A percentile compares a stretch with the other conserved stretches of the same genome.
Conservation (phyloP, 2,113 vertebrate species). For the Formicarius rufipectus region DNA sequence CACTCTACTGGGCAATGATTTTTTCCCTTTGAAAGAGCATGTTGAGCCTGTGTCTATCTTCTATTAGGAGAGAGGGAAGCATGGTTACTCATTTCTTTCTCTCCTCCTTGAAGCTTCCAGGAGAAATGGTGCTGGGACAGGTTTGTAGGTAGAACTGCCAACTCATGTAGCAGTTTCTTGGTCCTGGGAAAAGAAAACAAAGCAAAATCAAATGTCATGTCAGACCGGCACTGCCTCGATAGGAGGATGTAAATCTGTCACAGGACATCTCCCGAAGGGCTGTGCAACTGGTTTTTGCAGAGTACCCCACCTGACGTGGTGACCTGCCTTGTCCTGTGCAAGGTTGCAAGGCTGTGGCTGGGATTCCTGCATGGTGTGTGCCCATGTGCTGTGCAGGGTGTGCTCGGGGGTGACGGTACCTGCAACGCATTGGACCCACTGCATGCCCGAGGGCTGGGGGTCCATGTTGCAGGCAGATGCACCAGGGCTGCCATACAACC, state of each 20-base stretch:
- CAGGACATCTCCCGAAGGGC: neutral
- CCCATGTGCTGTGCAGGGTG: neutral
- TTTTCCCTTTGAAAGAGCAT: neutral
- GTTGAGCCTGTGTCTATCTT: neutral
- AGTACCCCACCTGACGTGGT: fast-evolving
- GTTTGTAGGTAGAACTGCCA: neutral
- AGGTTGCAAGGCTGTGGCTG: neutral
- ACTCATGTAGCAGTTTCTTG: fast-evolving
- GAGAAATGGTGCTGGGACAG: neutral
- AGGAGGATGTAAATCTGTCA: neutral
- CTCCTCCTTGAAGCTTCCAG: neutral
- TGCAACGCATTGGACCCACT: fast-evolving
- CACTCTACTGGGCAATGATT: neutral
- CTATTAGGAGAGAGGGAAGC: neutral
- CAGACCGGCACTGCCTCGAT: neutral
- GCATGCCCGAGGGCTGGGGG: fast-evolving
- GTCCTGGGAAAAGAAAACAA: neutral
- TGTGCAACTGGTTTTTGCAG: neutral
- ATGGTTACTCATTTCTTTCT: neutral
- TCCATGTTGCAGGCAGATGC: neutral
- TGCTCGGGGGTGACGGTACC: fast-evolving
- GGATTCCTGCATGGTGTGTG: neutral
- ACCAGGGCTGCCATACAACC: fast-evolving
- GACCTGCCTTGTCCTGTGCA: neutral
- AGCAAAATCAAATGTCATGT: neutral